Percentiles rank a stretch among this genome's conserved stretches.
phyloP scores from a whole-genome alignment of 2,888 invertebrate genomes.

The Drosophila hamatofila region DNA sequence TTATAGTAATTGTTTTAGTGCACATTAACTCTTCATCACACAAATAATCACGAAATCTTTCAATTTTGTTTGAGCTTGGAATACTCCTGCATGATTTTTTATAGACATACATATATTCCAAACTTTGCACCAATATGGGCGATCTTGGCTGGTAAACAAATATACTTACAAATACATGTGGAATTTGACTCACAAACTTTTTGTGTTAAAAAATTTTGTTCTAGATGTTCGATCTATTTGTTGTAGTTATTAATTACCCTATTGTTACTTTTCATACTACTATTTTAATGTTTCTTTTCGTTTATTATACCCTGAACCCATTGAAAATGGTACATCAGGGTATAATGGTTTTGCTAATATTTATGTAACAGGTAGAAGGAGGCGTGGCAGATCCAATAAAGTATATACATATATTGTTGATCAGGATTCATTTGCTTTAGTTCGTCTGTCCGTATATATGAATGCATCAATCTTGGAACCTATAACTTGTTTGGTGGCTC shows the following conservation, averaged over 20 bases:
- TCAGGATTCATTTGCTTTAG: too few species aligned
- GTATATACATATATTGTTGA: too few species aligned
- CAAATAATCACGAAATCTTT: background rate
- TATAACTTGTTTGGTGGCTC: too few species aligned
- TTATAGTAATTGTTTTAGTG: background rate
- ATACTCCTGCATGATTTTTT: background rate
- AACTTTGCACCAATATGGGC: background rate
- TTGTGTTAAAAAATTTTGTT: background rate
- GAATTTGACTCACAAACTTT: background rate
- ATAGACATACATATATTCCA: background rate
- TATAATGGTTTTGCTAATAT: too few species aligned
- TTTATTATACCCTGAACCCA: background rate
- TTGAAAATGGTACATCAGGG: background rate
- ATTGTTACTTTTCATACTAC: background rate
- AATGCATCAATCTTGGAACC: too few species aligned
- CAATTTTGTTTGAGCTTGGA: background rate
- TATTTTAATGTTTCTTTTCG: background rate
- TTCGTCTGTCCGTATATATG: background rate
- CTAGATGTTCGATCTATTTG: background rate
- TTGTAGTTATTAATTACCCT: background rate
- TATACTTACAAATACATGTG: background rate
- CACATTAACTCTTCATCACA: background rate
- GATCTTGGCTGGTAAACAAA: background rate
- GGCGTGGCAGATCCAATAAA: too few species aligned
- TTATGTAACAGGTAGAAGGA: too few species aligned